Base-by-base conservation (phyloP, 2,797 vertebrate genomes). In the Acipenser oxyrinchus region DNA sequence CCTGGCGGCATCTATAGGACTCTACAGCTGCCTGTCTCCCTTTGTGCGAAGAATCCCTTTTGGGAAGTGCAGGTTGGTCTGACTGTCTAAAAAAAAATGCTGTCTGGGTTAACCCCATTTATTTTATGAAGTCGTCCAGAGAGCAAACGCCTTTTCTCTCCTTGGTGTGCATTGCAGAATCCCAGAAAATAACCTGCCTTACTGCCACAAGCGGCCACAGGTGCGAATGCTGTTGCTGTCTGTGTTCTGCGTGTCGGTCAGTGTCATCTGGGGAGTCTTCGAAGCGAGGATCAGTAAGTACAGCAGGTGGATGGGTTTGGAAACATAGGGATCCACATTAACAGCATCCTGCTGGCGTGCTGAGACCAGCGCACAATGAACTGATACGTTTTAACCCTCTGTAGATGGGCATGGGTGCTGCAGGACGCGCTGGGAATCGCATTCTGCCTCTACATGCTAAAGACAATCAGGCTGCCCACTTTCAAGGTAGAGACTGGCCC, bases 391-490 rank as follows among this genome's bases (percentile, higher is more conserved):
- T 63, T 7, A 23, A 23, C 48, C 18, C 8, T n/a, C n/a, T 55
- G 23, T 76, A 97, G 97, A 82, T 99, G 97, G 97, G 96, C 95
- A 51, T 99, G 96, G 96, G 83, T 94, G 75, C 85, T 99, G 11
- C 96, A 99, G 80, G 97, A 99, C 4, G 71, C 91, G 15, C 86
- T 99, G 85, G 96, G 97, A 60, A 92, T 98, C 0, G 91, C 94
- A 69, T 97, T 97, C 85, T 98, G 95, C 76, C 93, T 98, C 65
- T 97, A 95, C 81, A 95, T 95, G 92, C 83, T 98, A 70, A 98
- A 94, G 84, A 98, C 94, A 50, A 94, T 98, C 82, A 86, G 93
- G 63, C 85, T 99, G 57, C 94, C 95, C 66, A 98, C 95, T 0
- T 98, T 99, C 77, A 99, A 97, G 92, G 97, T 97, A 77, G 65